A percentile compares a stretch with the other conserved stretches of the same genome.
phyloP scores from a whole-genome alignment of 2,797 vertebrate genomes.

The Cossypha niveicapilla region DNA sequence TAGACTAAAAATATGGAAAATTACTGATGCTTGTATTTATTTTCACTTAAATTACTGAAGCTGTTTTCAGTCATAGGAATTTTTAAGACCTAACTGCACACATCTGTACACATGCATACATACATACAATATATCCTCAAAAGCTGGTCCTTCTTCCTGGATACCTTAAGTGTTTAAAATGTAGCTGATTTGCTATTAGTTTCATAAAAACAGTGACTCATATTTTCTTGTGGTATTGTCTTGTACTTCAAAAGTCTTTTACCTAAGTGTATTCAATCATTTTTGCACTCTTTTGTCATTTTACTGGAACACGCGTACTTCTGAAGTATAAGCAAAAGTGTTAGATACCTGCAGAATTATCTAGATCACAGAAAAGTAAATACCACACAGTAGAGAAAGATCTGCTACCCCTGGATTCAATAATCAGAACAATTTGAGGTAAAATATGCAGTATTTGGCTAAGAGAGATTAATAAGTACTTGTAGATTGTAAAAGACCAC shows the following conservation, averaged over 20 bases:
- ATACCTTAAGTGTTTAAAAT: not conserved
- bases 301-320: not conserved
- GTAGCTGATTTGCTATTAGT: not conserved
- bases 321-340: not conserved
- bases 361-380: not conserved
- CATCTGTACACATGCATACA: accelerated
- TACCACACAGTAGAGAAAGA: not conserved
- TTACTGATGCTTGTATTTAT: not conserved
- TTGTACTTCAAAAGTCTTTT: constrained; percentile 4
- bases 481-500: not conserved
- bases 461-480: not conserved
- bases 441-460: not conserved
- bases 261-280: not conserved
- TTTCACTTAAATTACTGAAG: not conserved
- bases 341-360: not conserved
- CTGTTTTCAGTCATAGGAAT: not conserved
- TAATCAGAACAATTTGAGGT: not conserved
- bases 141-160: not conserved
- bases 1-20: not conserved
- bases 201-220: not conserved
- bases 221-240: not conserved
- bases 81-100: not conserved
- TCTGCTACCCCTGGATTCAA: not conserved
- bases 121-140: not conserved
- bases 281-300: not conserved